These are phyloP conservation scores for Actinia equina DNA, from an alignment of 64 coral and sea anemone species.

Conservation along the genomic window DNA sequence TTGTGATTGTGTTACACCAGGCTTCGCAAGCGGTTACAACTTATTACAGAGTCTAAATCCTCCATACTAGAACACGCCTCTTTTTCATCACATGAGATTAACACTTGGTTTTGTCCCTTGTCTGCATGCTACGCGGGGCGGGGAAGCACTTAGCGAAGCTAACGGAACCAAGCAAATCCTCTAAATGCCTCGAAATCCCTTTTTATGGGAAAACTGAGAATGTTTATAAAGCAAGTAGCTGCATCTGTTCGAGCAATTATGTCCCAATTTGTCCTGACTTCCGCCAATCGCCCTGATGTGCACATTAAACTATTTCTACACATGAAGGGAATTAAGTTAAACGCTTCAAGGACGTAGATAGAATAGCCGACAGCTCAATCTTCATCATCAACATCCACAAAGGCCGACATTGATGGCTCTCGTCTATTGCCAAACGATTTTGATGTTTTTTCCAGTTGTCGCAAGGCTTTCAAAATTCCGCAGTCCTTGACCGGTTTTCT, in stretches of 20 bases:
- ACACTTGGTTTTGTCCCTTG: neutral
- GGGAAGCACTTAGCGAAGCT: neutral
- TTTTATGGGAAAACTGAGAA: neutral
- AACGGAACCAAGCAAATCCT: neutral
- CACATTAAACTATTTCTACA: neutral
- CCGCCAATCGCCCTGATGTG: neutral
- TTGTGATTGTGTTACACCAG: neutral
- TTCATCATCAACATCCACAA: neutral
- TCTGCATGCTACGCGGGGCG: neutral
- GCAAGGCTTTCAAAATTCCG: neutral
- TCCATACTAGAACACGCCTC: neutral
- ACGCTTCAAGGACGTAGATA: constrained; percentile 11
- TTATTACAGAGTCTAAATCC: neutral
- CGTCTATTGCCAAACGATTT: neutral
- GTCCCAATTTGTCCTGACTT: constrained; percentile 6
- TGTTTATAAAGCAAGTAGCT: neutral
- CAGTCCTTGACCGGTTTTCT: neutral
- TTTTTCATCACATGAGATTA: constrained; percentile 2
- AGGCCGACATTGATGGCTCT: constrained; percentile 4
- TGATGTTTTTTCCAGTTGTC: constrained; percentile 25
- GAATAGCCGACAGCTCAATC: constrained; percentile 7
- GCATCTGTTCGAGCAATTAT: neutral
- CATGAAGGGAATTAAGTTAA: constrained; percentile 17
- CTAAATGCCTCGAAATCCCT: neutral
- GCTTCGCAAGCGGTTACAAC: neutral